Conservation (phyloP, 2,113 vertebrate genomes). For the Dasyornis broadbenti region DNA sequence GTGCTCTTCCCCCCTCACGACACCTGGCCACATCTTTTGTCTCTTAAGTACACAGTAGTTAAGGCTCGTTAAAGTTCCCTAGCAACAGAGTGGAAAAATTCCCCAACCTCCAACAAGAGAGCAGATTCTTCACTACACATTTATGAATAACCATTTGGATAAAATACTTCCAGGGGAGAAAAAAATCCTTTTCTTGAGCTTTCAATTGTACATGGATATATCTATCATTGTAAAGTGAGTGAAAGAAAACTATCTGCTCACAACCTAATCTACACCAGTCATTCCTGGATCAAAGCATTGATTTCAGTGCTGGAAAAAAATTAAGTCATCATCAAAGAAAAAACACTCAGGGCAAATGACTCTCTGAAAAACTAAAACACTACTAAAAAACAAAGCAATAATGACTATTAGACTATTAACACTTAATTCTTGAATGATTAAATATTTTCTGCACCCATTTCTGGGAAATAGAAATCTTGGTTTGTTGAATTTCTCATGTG, state of each 20-base stretch:
- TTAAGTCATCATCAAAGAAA: neutral
- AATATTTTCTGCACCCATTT: neutral
- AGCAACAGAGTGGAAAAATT: too few species aligned
- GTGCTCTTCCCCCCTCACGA: too few species aligned
- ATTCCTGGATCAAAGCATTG: neutral
- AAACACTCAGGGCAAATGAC: neutral
- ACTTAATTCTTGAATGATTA: neutral
- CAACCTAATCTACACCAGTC: neutral
- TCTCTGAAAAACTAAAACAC: neutral
- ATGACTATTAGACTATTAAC: neutral
- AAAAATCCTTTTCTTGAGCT: neutral
- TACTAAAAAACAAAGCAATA: neutral
- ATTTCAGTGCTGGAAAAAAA: neutral
- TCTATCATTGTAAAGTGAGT: neutral
- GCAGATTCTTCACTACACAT: neutral
- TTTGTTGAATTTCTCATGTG: neutral
- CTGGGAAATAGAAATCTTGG: neutral
- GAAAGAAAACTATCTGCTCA: neutral
- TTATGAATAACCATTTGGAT: neutral
- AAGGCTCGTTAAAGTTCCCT: too few species aligned
- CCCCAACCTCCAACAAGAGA: too few species aligned
- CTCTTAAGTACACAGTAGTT: too few species aligned
- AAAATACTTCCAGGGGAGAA: neutral
- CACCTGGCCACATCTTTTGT: too few species aligned
- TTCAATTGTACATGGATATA: neutral